Evolutionary conservation across 2,113 vertebrate species (phyloP), one percentile per base, ranked within the genome.

Genomic region (Delphinus delphis): DNA sequence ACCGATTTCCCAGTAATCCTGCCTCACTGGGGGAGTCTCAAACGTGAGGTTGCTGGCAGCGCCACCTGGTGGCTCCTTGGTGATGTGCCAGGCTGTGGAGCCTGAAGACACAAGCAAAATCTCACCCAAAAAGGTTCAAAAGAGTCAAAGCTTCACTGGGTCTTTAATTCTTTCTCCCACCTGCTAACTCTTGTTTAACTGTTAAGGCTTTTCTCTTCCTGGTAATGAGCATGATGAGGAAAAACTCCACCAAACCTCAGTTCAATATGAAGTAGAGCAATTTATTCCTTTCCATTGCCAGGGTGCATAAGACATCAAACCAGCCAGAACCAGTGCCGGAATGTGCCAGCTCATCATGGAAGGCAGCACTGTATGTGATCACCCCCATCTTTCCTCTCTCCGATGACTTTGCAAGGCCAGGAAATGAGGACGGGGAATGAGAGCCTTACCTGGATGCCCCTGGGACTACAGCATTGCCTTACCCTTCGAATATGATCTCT

Each of bases 21-120:
- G 60, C 50, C 50, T 63, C 55, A 12, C 36, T 44, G 5, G 18
- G 15, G 23, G 31, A 65, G 33, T 28, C 4, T 1, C 31, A 2
- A 11, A 6, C 0, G 0, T 0, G 13, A 33, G 0, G 28, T 81
- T 79, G 88, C 55, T 3, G 38, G 36, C n/a, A 62, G 92, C 63
- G n/a, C 93, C 97, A 92, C 28, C 97, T 96, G 93, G 89, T 95
- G 96, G 83, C n/a, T 12, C 0, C 36, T 25, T 20, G 1, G 1
- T 65, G 80, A 47, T 23, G 0, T 20, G n/a, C 21, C 89, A 23
- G n/a, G 60, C 53, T 12, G 15, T 2, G 2, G 26, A 36, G 28
- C 65, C 50, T 53, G 13, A 70, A 38, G 33, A n/a, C 9, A 0
- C 8, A 14, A 15, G 15, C 70, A 23, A 67, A 83, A 73, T 50